Base-by-base conservation (phyloP, 1,140 invertebrate species). In the Drosophila varians region DNA sequence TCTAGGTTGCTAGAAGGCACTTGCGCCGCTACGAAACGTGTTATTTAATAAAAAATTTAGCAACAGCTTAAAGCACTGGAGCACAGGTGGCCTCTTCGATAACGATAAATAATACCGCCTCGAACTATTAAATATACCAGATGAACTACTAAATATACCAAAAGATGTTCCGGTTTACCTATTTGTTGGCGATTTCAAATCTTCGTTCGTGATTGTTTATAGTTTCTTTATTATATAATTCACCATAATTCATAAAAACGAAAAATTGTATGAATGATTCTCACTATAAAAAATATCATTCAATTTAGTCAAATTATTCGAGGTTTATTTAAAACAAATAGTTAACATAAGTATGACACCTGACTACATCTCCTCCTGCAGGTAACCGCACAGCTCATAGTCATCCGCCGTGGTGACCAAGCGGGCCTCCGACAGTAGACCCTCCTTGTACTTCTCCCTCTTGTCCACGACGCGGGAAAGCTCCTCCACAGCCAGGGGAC, bases 381-480 rank as follows among this genome's bases (percentile, higher is more conserved):
- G 28, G 51, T 89, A 90, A 0, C 89, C 93, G 76, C 94, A 94
- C 25, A 95, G 54, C 28, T 77, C 86, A 2, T 88, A 86, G 74
- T 94, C 94, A 19, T 91, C 74, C 23, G 88, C 14, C 68, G 93
- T 92, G 0, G 93, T 92, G 1, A 95, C 92, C 34, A 93, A 74
- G 62, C 92, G 84, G 1, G 95, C 93, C 54, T 92, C 92, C 28
- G 90, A 74, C 6, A 94, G 48, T 4, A 96, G 88, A 12, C 91
- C 92, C 16, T 92, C 88, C 8, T 92, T 86, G 74, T 94, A 97
- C 6, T 53, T 18, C 61, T 94, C 94, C 74, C 92, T 92, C 47
- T 93, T 91, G 71, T 91, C 92, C 49, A 97, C 97, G 80, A 96
- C 97, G 11, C 92, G 73, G 1, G 89, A 73, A 0, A 93, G 21